Base-by-base conservation (phyloP, 2,113 vertebrate species). In the Leptocoma aspasia region DNA sequence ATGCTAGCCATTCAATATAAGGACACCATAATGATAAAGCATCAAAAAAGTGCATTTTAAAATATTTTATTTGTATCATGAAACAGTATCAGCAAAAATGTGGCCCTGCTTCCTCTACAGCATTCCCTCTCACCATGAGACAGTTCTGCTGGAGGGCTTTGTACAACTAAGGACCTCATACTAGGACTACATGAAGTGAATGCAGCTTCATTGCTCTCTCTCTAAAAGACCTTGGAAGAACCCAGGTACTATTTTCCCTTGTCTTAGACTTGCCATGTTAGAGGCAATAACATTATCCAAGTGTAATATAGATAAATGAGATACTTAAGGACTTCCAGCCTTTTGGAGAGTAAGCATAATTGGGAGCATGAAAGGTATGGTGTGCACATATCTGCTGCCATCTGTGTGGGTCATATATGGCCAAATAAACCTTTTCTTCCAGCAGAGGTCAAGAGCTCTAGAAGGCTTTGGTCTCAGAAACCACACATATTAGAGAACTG, bases 291-390 rank as follows among this genome's bases (percentile, higher is more conserved):
- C 2, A 5, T 77, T 42, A 72, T 44, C 37, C 19, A 80, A 56
- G 30, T 30, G 47, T 14, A 82, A 30, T 13, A 66, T 45, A 56
- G 33, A 41, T 1, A 4, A 94, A 53, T 35, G 12, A 31, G 59
- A 76, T 10, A n/a, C 31, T 18, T 26, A 26, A 73, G 28, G 39
- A 57, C 26, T 78, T 56, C 9, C 31, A 73, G 17, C 4, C 57
- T n/a, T 65, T 80, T 64, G 27, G 95, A 78, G 72, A 87, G 54
- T 30, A 53, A 96, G 91, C 45, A 87, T 31, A 27, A 77, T 31
- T 87, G 59, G 39, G 47, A 78, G 7, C 33, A 54, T 44, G 82
- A 92, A 86, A 96, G 35, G 15, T 22, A 35, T 31, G 45, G 11
- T 28, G 6, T 37, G 33, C 21, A 53, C 1, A 5, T 59, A 59